A percentile compares a stretch with the other conserved stretches of the same genome.
phyloP scores from a whole-genome alignment of 2,888 invertebrate species.

The Terebella lapidaria region DNA sequence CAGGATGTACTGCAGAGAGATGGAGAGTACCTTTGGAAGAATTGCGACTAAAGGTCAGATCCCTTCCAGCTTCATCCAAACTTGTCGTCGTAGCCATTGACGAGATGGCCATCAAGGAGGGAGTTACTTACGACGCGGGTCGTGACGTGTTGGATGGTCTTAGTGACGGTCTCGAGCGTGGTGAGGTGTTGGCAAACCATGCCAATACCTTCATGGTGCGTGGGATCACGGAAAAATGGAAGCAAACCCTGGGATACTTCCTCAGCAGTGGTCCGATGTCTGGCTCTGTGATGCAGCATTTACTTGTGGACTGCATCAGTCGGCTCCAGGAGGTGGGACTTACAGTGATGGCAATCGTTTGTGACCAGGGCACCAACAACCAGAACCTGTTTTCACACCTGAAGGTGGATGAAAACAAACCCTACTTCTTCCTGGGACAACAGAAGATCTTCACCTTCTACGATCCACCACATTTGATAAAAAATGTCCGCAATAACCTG shows the following conservation, averaged over 20 bases:
- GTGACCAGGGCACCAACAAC: constrained; percentile 8
- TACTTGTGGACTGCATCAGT: constrained; percentile 2
- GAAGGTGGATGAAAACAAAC: no score
- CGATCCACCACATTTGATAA: no score
- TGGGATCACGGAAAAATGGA: constrained; percentile 4
- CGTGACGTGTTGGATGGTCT: background rate
- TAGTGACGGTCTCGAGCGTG: background rate
- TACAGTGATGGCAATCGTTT: background rate
- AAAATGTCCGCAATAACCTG: no score
- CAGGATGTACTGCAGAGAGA: no score
- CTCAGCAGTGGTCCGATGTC: constrained; percentile 7
- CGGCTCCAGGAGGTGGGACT: background rate
- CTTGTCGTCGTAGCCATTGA: constrained; percentile 1
- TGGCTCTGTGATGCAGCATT: background rate
- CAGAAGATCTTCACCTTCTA: no score
- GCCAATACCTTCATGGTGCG: constrained; percentile 9
- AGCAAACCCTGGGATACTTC: constrained; percentile 9
- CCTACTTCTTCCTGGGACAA: no score
- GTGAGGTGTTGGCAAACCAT: constrained; percentile 6
- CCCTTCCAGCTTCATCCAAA: background rate
- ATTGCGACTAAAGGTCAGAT: background rate
- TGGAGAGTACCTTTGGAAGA: background rate
- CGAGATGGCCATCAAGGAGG: constrained; percentile 6
- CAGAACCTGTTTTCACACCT: constrained; percentile 2
- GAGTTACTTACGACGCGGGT: background rate